phyloP scores from a whole-genome alignment of 2,797 vertebrate species.

The Cossypha dichroa region DNA sequence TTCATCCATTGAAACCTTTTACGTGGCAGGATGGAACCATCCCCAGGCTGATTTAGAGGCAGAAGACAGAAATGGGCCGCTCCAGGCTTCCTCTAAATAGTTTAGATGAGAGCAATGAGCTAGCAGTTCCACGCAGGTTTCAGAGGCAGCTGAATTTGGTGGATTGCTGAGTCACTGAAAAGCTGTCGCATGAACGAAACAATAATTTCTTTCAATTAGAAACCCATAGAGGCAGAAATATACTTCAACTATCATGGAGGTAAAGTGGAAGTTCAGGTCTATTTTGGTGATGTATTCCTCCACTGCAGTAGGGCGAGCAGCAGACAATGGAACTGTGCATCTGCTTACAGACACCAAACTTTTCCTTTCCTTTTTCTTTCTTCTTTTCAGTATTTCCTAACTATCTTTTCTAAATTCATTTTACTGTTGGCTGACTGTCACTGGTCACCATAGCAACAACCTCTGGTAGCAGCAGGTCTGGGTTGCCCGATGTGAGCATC shows the following conservation, averaged over 20 bases:
- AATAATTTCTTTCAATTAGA: conserved; percentile 39
- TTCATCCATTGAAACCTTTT: neutral
- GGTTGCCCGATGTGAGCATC: conserved; percentile 42
- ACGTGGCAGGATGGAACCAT: conserved; percentile 2
- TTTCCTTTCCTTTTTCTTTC: conserved; percentile 6
- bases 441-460: conserved; percentile 64
- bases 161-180: conserved; percentile 37
- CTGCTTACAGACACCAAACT: neutral
- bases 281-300: neutral
- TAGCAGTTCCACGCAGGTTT: conserved; percentile 11
- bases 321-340: neutral
- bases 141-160: conserved; percentile 16
- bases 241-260: neutral
- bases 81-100: conserved; percentile 36
- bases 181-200: neutral
- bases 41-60: conserved; percentile 39
- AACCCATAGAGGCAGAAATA: neutral
- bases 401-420: conserved; percentile 34
- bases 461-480: conserved; percentile 54
- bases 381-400: conserved; percentile 32
- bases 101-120: conserved; percentile 19
- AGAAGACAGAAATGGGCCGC: conserved; percentile 22
- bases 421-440: conserved; percentile 55
- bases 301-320: neutral
- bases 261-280: neutral